These are phyloP conservation scores for Hemaris fuciformis DNA, from an alignment of 2,888 invertebrate species.

Conservation along the genomic window DNA sequence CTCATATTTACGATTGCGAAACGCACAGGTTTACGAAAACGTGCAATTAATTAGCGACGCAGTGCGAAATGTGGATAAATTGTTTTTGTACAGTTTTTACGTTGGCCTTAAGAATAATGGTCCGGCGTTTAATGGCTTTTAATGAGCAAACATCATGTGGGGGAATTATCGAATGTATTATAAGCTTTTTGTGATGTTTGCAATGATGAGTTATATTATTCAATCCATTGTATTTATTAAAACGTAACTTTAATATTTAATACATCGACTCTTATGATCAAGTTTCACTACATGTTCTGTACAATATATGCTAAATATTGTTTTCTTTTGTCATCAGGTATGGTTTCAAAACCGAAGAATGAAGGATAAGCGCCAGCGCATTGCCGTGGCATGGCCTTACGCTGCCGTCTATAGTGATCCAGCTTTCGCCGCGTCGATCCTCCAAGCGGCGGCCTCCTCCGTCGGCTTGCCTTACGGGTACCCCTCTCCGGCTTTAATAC, in stretches of 20 bases:
- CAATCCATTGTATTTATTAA: background rate
- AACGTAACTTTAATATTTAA: too few species aligned
- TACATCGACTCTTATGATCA: background rate
- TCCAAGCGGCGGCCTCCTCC: slow-evolving; percentile 92
- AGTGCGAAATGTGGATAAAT: slow-evolving; percentile 42
- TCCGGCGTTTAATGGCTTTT: slow-evolving; percentile 10
- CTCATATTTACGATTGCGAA: slow-evolving; percentile 5
- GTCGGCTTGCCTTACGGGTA: slow-evolving; percentile 84
- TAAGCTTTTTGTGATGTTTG: background rate
- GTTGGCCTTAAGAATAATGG: background rate
- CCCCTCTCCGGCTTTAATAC: slow-evolving; percentile 81
- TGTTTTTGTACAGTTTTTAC: slow-evolving; percentile 10
- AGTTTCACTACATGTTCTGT: background rate
- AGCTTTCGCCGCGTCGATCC: slow-evolving; percentile 93
- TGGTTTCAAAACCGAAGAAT: slow-evolving; percentile 99
- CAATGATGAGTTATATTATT: background rate
- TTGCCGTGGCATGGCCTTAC: slow-evolving; percentile 97
- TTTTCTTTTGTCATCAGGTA: slow-evolving; percentile 82
- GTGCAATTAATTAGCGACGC: slow-evolving; percentile 64
- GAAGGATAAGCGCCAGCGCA: slow-evolving; percentile 98
- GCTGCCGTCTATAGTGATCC: slow-evolving; percentile 97
- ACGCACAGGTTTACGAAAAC: slow-evolving; percentile 29
- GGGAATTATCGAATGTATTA: slow-evolving; percentile 9
- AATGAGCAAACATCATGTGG: slow-evolving; percentile 10
- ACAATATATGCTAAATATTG: background rate